A percentile compares a stretch with the other conserved stretches of the same genome.
Evolutionary conservation across 2,113 vertebrate species (phyloP).

Genomic region (Megaleporinus macrocephalus): DNA sequence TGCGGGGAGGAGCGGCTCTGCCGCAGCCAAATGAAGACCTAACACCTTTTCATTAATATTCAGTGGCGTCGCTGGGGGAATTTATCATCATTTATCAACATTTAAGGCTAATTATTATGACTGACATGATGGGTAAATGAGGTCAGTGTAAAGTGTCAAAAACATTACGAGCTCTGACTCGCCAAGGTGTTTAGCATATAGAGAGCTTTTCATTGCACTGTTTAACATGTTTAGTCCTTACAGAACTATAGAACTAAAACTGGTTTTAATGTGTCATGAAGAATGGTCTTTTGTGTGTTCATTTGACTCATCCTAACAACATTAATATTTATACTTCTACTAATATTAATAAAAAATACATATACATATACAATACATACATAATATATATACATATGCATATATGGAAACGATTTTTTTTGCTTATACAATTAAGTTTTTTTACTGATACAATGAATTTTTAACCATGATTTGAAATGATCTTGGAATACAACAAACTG

Average conservation of each 20-base stretch:
- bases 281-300: not conserved
- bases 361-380: too few species aligned
- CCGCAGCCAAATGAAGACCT: conserved; percentile 26
- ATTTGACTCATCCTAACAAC: too few species aligned
- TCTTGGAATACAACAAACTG: conserved; percentile 2
- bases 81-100: conserved; percentile 63
- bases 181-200: conserved; percentile 58
- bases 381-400: too few species aligned
- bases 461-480: not conserved
- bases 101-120: conserved; percentile 66
- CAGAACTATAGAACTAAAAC: conserved; percentile 28
- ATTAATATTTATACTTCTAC: too few species aligned
- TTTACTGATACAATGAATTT: not conserved
- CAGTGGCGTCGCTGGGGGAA: conserved; percentile 52
- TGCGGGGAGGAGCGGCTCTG: not conserved
- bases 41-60: conserved; percentile 63
- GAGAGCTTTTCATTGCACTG: conserved; percentile 50
- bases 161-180: conserved; percentile 52
- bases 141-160: conserved; percentile 63
- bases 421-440: not conserved
- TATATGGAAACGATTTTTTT: too few species aligned
- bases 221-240: conserved; percentile 36
- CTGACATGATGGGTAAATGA: conserved; percentile 60
- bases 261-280: not conserved
- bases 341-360: too few species aligned